Base-by-base conservation (phyloP, 1,140 invertebrate genomes). In the Alviniconcha marisindica region DNA sequence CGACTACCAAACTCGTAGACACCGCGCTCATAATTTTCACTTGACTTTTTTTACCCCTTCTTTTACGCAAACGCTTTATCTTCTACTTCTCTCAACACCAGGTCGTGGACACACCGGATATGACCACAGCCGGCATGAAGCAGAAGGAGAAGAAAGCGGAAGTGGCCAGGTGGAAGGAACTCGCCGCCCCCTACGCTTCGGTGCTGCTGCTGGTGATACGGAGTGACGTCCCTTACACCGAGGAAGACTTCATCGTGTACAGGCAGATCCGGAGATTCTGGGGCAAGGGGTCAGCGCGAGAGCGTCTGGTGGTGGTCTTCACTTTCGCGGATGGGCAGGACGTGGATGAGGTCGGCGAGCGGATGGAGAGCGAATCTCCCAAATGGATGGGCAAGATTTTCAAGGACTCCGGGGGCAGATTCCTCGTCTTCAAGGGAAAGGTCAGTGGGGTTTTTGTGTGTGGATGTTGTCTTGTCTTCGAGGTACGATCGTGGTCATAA, bases 341-440 rank as follows among this genome's bases (percentile, higher is more conserved):
- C 28, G 28, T 66, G 24, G 31, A 66, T 5, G 63, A 66, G 63
- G 63, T 66, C n/a, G 63, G 63, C 2, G 63, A 66, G 24, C 4
- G 28, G 0, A 66, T 66, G 63, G 63, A 66, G 63, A 31, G 14
- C n/a, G 31, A 33, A 12, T 33, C n/a, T 5, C 63, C 63, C 63
- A 66, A 66, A 31, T 66, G 63, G 63, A 66, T 66, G 3, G 63
- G 28, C 63, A 66, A 66, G 63, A 4, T 66, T 31, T 66, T 66
- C 28, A 33, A 66, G 28, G n/a, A 66, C n/a, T 66, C 28, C 28
- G 63, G 63, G 31, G 63, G 63, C 7, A n/a, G 63, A 2, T 66
- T 33, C 63, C 4, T 66, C 63, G 63, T 66, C n/a, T 66, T 66
- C 28, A 31, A 66, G 28, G 63, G 63, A 4, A 66, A 66, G 63